These are phyloP conservation scores for Pluvianellus socialis DNA, from an alignment of 2,113 vertebrate species.

Conservation along the genomic window DNA sequence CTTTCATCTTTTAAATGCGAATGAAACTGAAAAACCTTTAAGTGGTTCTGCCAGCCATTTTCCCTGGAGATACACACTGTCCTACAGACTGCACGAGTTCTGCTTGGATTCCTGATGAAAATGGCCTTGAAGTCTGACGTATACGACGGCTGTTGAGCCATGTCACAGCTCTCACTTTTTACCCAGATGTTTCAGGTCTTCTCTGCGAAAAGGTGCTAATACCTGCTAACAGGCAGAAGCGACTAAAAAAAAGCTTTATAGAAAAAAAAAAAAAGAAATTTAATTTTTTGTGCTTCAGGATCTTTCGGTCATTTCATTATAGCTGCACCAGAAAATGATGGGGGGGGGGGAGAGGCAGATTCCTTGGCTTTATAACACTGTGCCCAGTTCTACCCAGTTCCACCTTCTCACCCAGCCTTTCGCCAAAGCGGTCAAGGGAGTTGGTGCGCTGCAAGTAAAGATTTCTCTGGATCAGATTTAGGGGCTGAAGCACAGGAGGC, in stretches of 20 bases:
- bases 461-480: background rate
- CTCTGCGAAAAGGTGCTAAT: background rate
- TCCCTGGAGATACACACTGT: background rate
- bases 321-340: background rate
- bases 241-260: background rate
- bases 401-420: background rate
- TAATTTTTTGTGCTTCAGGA: background rate
- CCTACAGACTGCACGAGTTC: accelerated
- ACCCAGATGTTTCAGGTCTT: background rate
- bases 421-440: background rate
- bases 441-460: background rate
- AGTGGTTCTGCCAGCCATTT: background rate
- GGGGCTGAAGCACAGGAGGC: background rate
- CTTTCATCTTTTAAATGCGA: background rate
- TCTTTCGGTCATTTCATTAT: background rate
- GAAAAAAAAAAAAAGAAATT: background rate
- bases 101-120: background rate
- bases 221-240: background rate
- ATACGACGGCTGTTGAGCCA: background rate
- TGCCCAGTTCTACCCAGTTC: background rate
- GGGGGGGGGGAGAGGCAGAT: background rate
- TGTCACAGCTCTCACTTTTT: background rate
- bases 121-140: background rate
- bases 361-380: background rate
- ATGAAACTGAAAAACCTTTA: background rate